Conservation (phyloP, 1,140 invertebrate species). For the Diachasmimorpha longicaudata region DNA sequence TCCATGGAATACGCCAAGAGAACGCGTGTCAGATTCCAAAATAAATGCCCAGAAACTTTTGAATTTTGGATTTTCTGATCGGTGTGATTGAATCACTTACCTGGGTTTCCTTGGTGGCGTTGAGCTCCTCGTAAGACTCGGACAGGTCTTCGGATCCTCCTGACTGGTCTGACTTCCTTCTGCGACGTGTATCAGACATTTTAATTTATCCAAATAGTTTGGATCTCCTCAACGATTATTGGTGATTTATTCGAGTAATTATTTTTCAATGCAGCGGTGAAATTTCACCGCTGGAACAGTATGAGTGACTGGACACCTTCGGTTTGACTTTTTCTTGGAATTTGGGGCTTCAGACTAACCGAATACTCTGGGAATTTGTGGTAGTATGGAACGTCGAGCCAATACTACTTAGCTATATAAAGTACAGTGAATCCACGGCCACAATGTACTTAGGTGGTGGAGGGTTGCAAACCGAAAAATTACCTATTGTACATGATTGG, state of each 20-base stretch:
- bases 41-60: background rate
- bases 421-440: background rate
- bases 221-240: background rate
- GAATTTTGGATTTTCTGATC: background rate
- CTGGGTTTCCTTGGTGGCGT: constrained; percentile 54
- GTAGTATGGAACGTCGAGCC: background rate
- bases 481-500: no score
- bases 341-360: background rate
- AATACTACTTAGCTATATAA: background rate
- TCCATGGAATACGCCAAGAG: background rate
- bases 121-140: constrained; percentile 56
- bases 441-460: no score
- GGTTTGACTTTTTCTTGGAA: background rate
- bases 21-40: background rate
- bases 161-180: constrained; percentile 54
- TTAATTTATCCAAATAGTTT: constrained; percentile 10
- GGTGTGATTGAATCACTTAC: constrained; percentile 36
- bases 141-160: constrained; percentile 57
- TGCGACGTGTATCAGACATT: constrained; percentile 58
- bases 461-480: no score
- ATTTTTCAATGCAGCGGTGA: background rate
- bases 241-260: background rate
- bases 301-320: background rate
- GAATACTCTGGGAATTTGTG: background rate
- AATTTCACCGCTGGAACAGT: background rate